Base-by-base conservation (phyloP, 2,113 vertebrate genomes). In the Ammodytes dubius region DNA sequence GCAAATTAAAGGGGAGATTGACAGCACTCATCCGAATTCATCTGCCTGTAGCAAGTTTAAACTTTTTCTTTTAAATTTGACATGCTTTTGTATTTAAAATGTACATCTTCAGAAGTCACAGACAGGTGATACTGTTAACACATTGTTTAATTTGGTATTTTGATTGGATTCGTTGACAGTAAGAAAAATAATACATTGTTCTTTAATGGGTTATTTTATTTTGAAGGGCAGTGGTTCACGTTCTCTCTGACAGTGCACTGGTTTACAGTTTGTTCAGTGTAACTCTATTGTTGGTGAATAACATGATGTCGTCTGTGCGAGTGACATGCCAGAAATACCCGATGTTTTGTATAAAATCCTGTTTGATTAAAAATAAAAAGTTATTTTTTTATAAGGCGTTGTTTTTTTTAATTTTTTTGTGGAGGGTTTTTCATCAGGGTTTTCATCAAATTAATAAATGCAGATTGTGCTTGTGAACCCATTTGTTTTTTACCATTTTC, bases 321-420 rank as follows among this genome's bases (percentile, higher is more conserved):
- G 59, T 85, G 74, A 85, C 68, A 43, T 66, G 45, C 66, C 65
- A 71, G 63, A 72, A 77, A 83, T 59, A 70, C 80, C 54, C 70
- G 17, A 46, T 64, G 73, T 71, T 74, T 69, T 68, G 50, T 40
- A 47, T 57, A 70, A 43, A 79, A 81, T 63, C 53, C 57, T 90
- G 79, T 87, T 86, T 83, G 53, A 77, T 76, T 52, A 56, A 75
- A 75, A 91, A 88, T 88, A 74, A 91, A 91, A n/a, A 17, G 45
- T 15, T 52, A n/a, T 50, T 43, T 72, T 73, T 54, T 57, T 15
- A 54, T n/a, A n/a, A n/a, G n/a, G n/a, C n/a, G 3, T 17, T 14
- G 17, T 0, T 35, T 6, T 49, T 75, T 69, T 57, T 68, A 12
- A 7, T 66, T 42, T 40, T 69, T 27, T 27, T 27, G 15, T 40